These are phyloP conservation scores for Prinia subflava DNA, from an alignment of 2,113 vertebrate species.

Conservation along the genomic window DNA sequence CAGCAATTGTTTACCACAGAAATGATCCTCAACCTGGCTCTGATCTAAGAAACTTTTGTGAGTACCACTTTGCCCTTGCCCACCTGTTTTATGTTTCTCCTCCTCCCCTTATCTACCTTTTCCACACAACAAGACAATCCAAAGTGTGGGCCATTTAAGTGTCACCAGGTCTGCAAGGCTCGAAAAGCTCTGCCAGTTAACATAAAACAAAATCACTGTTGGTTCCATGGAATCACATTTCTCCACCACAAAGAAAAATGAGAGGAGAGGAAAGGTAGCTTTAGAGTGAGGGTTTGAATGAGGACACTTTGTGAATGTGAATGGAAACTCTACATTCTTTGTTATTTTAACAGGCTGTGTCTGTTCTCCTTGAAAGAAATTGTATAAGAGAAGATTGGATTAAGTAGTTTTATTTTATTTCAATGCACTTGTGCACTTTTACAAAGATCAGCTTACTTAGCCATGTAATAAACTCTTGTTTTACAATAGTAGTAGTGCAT, in stretches of 20 bases:
- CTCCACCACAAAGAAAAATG: constrained; percentile 84
- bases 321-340: constrained; percentile 93
- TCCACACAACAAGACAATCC: constrained; percentile 88
- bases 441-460: constrained; percentile 86
- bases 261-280: constrained; percentile 87
- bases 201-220: constrained; percentile 83
- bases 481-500: constrained; percentile 77
- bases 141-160: constrained; percentile 87
- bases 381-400: constrained; percentile 83
- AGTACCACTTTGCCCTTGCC: constrained; percentile 77
- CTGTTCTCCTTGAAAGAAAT: constrained; percentile 87
- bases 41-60: constrained; percentile 81
- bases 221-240: constrained; percentile 85
- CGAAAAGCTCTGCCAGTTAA: constrained; percentile 83
- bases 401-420: constrained; percentile 92
- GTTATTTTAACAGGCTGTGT: constrained; percentile 98
- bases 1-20: constrained; percentile 61
- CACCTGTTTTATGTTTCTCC: constrained; percentile 89
- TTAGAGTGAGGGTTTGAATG: constrained; percentile 88
- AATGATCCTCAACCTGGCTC: constrained; percentile 54
- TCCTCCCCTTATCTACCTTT: constrained; percentile 81
- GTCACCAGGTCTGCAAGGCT: constrained; percentile 82
- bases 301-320: constrained; percentile 94
- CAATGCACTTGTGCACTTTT: constrained; percentile 84
- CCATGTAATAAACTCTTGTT: constrained; percentile 84